A percentile compares a stretch with the other conserved stretches of the same genome.
These are phyloP conservation scores for Erebia ligea DNA, from an alignment of 2,888 invertebrate species.

Conservation along the genomic window DNA sequence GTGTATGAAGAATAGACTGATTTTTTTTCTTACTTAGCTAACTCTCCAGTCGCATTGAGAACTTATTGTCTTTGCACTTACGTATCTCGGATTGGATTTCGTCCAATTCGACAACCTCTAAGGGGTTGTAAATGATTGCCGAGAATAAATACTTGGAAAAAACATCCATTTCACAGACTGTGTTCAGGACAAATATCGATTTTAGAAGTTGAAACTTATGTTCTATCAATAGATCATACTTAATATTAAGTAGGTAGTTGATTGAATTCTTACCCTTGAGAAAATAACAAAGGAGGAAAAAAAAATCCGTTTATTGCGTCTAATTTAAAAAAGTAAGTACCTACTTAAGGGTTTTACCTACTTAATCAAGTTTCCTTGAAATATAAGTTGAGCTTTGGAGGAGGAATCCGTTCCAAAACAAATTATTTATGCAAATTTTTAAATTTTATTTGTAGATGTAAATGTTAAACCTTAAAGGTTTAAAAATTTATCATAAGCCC, in stretches of 20 bases:
- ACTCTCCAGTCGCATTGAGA: constrained; percentile 51
- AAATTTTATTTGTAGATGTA: no score
- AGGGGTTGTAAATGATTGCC: constrained; percentile 43
- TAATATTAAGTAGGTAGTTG: background rate
- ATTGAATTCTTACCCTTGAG: no score
- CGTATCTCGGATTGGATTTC: constrained; percentile 49
- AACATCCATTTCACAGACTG: constrained; percentile 24
- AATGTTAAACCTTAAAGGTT: no score
- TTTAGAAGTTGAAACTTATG: background rate
- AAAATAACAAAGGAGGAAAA: no score
- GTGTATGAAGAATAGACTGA: constrained; percentile 15
- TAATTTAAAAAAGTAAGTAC: no score
- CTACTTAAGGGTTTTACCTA: no score
- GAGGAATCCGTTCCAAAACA: no score
- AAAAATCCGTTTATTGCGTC: no score
- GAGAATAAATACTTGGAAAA: constrained; percentile 38
- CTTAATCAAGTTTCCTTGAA: no score
- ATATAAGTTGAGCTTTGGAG: no score
- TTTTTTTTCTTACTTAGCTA: constrained; percentile 34
- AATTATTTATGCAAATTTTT: no score
- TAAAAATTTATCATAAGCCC: no score
- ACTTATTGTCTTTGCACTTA: constrained; percentile 46
- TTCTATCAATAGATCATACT: background rate
- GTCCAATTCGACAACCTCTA: constrained; percentile 49
- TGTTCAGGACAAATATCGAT: constrained; percentile 17